Base-by-base conservation (phyloP, 64 coral and sea anemone genomes). In the Pachyseris speciosa region DNA sequence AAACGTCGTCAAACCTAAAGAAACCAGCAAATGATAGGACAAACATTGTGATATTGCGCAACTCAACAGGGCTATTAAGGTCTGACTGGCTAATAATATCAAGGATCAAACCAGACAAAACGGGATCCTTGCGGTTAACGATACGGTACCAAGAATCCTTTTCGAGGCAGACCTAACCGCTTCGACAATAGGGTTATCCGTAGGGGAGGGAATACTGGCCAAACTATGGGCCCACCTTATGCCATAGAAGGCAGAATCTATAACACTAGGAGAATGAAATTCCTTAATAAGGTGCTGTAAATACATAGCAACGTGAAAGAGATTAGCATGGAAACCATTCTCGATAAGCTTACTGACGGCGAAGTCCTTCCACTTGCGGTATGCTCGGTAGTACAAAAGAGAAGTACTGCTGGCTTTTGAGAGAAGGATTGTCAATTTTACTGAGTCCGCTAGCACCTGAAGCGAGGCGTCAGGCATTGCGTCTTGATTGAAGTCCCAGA, bases 191-290 rank as follows among this genome's bases (percentile, higher is more conserved):
- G 59, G 80, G 20, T 84, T 40, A 84, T 40, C 80, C 22, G 59
- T 84, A 0, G 59, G 80, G 12, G 78, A 83, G 34, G 55, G 78
- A 10, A 83, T 61, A 39, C 69, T 65, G 9, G 64, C 65, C 44
- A 70, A 2, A 19, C 30, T 52, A 44, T 86, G 83, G 8, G 40
- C 83, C 83, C 83, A 86, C 37, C 65, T 63, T 11, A 86, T 37
- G 16, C 50, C 72, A 61, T 89, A 89, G n/a, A 75, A 77, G 12
- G 84, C 84, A 32, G 67, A n/a, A 30, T n/a, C n/a, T n/a, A n/a
- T n/a, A n/a, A n/a, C n/a, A n/a, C 61, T 71, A 24, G 42, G 19
- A 40, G 84, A 86, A 31, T 47, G 41, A 12, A 66, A 45, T 48
- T 72, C 65, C 27, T 68, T 66, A 15, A 84, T 65, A 26, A 86